Evolutionary conservation across 2,113 vertebrate genomes (phyloP), one percentile per base, ranked within the genome.

Genomic region (Genyomyrus donnyi): DNA sequence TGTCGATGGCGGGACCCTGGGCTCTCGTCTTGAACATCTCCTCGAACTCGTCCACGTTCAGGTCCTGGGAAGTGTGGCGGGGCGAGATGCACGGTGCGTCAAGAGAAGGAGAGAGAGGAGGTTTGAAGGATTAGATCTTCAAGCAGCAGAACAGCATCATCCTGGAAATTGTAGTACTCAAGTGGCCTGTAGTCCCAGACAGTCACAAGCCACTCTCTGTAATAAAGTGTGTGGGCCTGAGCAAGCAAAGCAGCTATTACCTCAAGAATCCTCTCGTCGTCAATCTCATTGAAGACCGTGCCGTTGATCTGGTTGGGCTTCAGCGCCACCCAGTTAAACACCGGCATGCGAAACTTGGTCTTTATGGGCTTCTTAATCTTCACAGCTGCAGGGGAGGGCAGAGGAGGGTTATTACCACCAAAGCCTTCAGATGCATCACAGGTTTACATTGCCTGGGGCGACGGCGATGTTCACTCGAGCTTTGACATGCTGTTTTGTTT

Each of bases 291-390:
- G 95, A 99, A 99, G 89, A 99, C 97, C 0, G 98, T 99, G 83
- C 98, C 98, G 11, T 99, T 99, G 94, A 99, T 99, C 95, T 99
- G 98, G 95, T 98, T 99, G 56, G 98, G 98, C 91, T 99, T 99
- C 91, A 99, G 95, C 10, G 98, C 98, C 0, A 99, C 98, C 98
- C 98, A 99, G 95, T 99, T 99, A 94, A 99, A 97, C 3, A 99
- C 98, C 0, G 98, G 98, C 98, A 99, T 97, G 91, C 98, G 95
- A 95, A 99, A 99, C 94, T 99, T 99, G 5, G 98, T 99, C 96
- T 99, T 99, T 95, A 99, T 99, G 0, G 98, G 98, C 94, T 99
- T 99, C 96, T 99, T 99, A 92, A 99, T 99, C 94, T 99, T 99
- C 93, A 99, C 98, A 85, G 98, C 98, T 99, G 91, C 7, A 93